Evolutionary conservation across 2,113 vertebrate species (phyloP).

Genomic region (Saiga tatarica): DNA sequence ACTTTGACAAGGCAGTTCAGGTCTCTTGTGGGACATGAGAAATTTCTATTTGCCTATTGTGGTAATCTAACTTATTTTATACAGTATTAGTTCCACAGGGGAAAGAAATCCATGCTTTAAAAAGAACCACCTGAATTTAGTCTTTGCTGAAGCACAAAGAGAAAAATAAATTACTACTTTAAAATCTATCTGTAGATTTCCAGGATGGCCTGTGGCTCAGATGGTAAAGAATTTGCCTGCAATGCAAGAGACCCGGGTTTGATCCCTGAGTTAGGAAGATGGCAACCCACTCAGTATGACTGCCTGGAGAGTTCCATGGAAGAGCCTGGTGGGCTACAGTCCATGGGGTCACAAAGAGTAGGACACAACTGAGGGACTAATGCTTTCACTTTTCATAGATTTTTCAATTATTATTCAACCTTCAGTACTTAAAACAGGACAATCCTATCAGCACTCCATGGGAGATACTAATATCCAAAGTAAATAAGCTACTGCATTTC

Average conservation of each 20-base stretch:
- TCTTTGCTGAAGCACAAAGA: background rate
- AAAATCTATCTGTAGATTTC: background rate
- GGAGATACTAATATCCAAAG: background rate
- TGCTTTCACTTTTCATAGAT: background rate
- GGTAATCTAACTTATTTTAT: background rate
- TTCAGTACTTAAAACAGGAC: background rate
- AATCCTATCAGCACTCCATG: background rate
- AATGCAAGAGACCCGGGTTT: background rate
- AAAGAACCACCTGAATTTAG: background rate
- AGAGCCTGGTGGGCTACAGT: background rate
- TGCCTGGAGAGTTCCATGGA: background rate
- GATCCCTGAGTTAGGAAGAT: background rate
- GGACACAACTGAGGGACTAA: background rate
- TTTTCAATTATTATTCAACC: background rate
- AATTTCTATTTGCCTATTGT: background rate
- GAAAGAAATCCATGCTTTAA: background rate
- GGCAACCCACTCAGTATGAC: background rate
- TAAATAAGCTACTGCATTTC: background rate
- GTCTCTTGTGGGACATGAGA: constrained; percentile 44
- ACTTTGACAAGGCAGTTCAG: background rate
- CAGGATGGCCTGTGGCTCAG: background rate
- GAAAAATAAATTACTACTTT: background rate
- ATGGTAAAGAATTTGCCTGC: background rate
- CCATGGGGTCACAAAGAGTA: background rate
- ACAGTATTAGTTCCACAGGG: background rate